Conservation (phyloP, 1,140 invertebrate genomes). For the Sycobia sp. region DNA sequence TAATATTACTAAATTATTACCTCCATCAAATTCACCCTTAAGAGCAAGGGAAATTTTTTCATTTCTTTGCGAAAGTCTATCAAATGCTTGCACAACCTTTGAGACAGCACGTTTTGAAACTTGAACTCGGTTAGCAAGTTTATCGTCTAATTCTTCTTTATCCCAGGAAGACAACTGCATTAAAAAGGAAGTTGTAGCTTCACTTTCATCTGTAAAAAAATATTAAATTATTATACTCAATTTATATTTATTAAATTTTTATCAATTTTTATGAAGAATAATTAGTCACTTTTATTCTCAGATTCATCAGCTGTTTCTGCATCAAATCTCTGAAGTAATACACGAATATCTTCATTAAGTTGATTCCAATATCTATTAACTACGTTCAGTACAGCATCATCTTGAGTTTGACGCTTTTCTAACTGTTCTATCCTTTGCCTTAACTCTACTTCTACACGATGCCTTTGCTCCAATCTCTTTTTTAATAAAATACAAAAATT, state of each 20-base stretch:
- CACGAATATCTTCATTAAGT: conserved; percentile 94
- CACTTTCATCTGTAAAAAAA: conserved; percentile 90
- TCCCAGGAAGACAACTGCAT: conserved; percentile 98
- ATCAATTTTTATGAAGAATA: conserved; percentile 12
- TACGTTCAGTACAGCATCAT: conserved; percentile 96
- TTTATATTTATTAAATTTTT: background rate
- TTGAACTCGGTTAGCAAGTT: conserved; percentile 91
- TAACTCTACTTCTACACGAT: conserved; percentile 87
- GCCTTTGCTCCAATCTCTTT: conserved; percentile 86
- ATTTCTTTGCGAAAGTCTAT: conserved; percentile 90
- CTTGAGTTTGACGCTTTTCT: conserved; percentile 95
- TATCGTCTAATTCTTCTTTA: conserved; percentile 95
- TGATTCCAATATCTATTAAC: conserved; percentile 99
- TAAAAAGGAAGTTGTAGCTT: conserved; percentile 94
- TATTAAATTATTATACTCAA: conserved; percentile 25
- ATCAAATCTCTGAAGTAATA: conserved; percentile 94
- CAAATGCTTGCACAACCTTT: conserved; percentile 95
- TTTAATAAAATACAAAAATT: conserved; percentile 25
- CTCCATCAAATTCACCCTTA: conserved; percentile 79
- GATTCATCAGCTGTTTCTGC: conserved; percentile 96
- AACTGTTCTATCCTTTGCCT: conserved; percentile 93
- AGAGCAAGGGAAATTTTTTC: conserved; percentile 88
- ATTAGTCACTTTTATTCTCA: conserved; percentile 81
- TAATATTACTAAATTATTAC: conserved; percentile 46
- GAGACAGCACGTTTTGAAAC: conserved; percentile 92